Conservation (phyloP, 1,140 invertebrate species). For the Holcopasites calliopsidis region DNA sequence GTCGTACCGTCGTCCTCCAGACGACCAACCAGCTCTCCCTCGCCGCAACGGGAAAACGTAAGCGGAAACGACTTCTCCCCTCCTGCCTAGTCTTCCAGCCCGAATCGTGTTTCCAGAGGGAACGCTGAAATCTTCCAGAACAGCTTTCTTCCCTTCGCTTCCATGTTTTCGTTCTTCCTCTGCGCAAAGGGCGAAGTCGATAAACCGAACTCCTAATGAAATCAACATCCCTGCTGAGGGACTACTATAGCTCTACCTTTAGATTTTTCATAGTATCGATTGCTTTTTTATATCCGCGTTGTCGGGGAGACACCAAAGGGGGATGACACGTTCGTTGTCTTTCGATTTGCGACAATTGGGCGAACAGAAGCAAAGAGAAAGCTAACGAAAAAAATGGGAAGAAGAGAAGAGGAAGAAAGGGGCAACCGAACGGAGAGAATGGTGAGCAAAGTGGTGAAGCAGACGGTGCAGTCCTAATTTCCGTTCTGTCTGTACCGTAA, state of each 20-base stretch:
- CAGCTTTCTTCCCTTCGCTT: constrained; percentile 48
- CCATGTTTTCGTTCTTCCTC: constrained; percentile 9
- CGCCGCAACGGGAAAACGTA: constrained; percentile 64
- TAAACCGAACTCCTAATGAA: constrained; percentile 45
- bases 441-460: constrained; percentile 34
- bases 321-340: no score
- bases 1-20: constrained; percentile 58
- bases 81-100: constrained; percentile 20
- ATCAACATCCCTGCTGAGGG: constrained; percentile 44
- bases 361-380: not conserved
- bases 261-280: no score
- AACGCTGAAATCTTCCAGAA: constrained; percentile 55
- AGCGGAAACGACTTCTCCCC: constrained; percentile 57
- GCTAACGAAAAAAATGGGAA: not conserved
- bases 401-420: constrained; percentile 15
- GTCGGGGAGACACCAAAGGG: no score
- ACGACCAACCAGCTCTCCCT: constrained; percentile 61
- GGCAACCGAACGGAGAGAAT: constrained; percentile 18
- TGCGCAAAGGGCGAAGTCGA: constrained; percentile 11
- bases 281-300: no score
- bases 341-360: not conserved
- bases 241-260: constrained; percentile 8
- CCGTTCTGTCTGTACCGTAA: constrained; percentile 76
- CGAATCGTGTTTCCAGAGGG: constrained; percentile 24
- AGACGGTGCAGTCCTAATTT: constrained; percentile 77